A percentile compares a stretch with the other conserved stretches of the same genome.
Evolutionary conservation across 2,797 vertebrate species (phyloP).

Genomic region (Apogon hyalosoma): DNA sequence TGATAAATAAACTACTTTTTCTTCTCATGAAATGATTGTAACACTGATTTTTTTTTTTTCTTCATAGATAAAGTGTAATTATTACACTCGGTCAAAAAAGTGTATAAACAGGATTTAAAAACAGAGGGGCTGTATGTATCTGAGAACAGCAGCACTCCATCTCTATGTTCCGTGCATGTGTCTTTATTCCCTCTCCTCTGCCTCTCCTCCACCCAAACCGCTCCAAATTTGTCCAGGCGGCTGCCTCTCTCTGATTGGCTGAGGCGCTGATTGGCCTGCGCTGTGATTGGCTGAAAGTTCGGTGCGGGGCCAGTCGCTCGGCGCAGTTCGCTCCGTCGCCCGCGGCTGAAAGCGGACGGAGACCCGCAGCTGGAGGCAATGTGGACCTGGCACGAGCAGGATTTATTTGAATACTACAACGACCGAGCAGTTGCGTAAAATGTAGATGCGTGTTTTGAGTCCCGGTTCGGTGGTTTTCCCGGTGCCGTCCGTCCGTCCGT

Average conservation of each 20-base stretch:
- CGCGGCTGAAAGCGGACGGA: constrained; percentile 59
- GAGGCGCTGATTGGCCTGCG: constrained; percentile 55
- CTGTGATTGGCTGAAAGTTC: constrained; percentile 76
- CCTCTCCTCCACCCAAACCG: constrained; percentile 5
- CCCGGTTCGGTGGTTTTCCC: neutral
- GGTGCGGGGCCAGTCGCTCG: constrained; percentile 12
- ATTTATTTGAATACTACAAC: neutral
- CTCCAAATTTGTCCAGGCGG: constrained; percentile 68
- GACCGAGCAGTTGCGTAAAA: neutral
- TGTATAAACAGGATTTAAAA: too few relatives aligned
- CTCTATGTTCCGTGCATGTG: too few relatives aligned
- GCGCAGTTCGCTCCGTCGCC: constrained; percentile 67
- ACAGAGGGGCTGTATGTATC: too few relatives aligned
- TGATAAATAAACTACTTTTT: too few relatives aligned
- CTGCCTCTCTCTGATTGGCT: constrained; percentile 58
- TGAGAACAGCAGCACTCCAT: too few relatives aligned
- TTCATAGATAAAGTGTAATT: too few relatives aligned
- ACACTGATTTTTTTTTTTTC: too few relatives aligned
- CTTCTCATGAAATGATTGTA: too few relatives aligned
- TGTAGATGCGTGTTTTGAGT: neutral
- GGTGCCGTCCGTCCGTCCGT: constrained; percentile 12
- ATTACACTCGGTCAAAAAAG: too few relatives aligned
- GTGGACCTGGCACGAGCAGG: constrained; percentile 14
- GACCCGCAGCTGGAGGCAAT: constrained; percentile 58
- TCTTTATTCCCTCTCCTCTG: too few relatives aligned